Percentiles rank a stretch among this genome's conserved stretches.
Evolutionary conservation across 2,888 invertebrate species (phyloP).

Genomic region (Dryocosmus kuriphilus): DNA sequence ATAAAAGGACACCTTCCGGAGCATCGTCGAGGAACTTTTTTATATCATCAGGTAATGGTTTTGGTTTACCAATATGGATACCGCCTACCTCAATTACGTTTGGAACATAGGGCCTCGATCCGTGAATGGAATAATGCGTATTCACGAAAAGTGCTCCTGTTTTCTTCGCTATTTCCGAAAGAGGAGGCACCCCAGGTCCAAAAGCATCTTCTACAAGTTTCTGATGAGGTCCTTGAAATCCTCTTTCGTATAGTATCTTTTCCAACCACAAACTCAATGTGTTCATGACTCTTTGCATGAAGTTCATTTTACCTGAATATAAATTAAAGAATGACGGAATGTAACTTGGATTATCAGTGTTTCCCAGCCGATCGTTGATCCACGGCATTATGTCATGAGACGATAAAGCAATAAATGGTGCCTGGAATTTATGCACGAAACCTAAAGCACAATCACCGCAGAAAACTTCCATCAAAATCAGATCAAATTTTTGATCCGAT

Average conservation of each 20-base stretch:
- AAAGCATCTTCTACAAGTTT: conserved; percentile 42
- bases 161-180: too few species aligned
- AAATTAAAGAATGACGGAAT: conserved; percentile 74
- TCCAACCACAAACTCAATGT: conserved; percentile 39
- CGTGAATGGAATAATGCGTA: too few species aligned
- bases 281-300: conserved; percentile 73
- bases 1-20: conserved; percentile 83
- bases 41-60: conserved; percentile 80
- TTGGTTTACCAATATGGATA: too few species aligned
- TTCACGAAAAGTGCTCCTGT: too few species aligned
- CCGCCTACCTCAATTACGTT: too few species aligned
- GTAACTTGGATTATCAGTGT: conserved; percentile 81
- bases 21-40: too few species aligned
- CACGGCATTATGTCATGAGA: conserved; percentile 81
- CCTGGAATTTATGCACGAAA: conserved; percentile 81
- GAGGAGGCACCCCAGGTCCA: too few species aligned
- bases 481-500: conserved; percentile 80
- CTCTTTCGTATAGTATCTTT: conserved; percentile 68
- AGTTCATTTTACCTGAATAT: conserved; percentile 74
- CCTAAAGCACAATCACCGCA: conserved; percentile 86
- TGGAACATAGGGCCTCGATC: too few species aligned
- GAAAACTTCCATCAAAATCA: conserved; percentile 85
- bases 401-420: conserved; percentile 81
- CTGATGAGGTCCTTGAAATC: conserved; percentile 74
- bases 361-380: conserved; percentile 80